Conservation (phyloP, 2,888 invertebrate species). For the Hesperia comma region DNA sequence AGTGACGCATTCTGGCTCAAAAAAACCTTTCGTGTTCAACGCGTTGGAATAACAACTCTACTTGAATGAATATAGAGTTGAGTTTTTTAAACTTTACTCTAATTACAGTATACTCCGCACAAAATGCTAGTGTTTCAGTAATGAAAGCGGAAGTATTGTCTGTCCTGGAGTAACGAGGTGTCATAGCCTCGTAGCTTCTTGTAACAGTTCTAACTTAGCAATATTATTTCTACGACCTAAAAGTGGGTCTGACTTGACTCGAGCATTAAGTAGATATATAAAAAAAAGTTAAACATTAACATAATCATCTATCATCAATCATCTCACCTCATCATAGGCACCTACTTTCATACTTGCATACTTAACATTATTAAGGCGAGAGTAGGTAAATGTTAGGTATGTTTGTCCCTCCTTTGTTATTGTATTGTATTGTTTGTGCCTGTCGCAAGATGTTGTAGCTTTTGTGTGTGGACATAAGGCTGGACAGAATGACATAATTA, state of each 20-base stretch:
- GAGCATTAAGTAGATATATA: no score
- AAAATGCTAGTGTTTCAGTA: conserved; percentile 56
- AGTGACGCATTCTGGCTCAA: conserved; percentile 58
- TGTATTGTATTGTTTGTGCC: no score
- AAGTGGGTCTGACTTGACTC: conserved; percentile 5
- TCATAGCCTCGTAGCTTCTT: conserved; percentile 39
- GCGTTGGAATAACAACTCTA: conserved; percentile 39
- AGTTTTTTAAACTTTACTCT: conserved; percentile 47
- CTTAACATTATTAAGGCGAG: no score
- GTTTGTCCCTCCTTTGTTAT: no score
- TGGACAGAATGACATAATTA: no score
- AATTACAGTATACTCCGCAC: conserved; percentile 52
- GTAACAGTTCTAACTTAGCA: conserved; percentile 14
- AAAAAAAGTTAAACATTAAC: no score
- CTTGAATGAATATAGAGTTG: conserved; percentile 42
- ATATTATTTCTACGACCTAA: conserved; percentile 45
- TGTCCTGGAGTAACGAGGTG: conserved; percentile 48
- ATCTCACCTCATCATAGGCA: no score
- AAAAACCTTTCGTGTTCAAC: conserved; percentile 11
- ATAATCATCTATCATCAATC: no score
- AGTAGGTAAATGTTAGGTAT: no score
- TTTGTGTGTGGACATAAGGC: no score
- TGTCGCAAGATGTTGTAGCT: no score
- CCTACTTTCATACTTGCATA: no score
- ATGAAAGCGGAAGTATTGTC: conserved; percentile 56